Base-by-base conservation (phyloP, 2,113 vertebrate genomes). In the Mustela nigripes region DNA sequence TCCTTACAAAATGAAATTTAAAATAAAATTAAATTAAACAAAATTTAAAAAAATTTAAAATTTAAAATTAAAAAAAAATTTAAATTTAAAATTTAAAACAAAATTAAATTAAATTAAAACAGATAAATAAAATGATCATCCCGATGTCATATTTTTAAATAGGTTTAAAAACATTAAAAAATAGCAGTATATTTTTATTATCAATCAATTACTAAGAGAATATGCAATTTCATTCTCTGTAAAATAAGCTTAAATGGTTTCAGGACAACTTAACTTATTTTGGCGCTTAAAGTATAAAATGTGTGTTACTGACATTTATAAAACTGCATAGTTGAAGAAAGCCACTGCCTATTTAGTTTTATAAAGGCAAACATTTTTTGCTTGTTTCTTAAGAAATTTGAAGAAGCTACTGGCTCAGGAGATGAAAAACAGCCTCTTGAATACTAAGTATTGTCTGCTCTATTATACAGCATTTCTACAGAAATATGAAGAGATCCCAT, bases 121-220 rank as follows among this genome's bases (percentile, higher is more conserved):
- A 85, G 80, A 89, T 14, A 19, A 89, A 83, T 97, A 88, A 96
- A 93, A 86, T 90, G 18, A 97, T 67, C 69, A 80, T 95, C 65
- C 14, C 91, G 76, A 26, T 11, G 1, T 62, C 58, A 53, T 45
- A 65, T 63, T 88, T 83, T 95, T 22, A 87, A 76, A 83, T 26
- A 62, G 11, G 0, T 48, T 94, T 93, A 22, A 50, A 78, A 93
- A 84, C 50, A 16, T 9, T 58, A 18, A 58, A 50, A 14, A 42
- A 73, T 56, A 56, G 53, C 16, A 89, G 7, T 16, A 15, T 48
- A 28, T 86, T 91, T 33, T 88, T 94, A 79, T 8, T 33, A 42
- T 82, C 48, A 63, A 28, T 94, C 5, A 82, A 67, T 62, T 94
- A 89, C 63, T 89, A 87, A 92, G 74, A 97, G 71, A 69, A 56